A percentile compares a stretch with the other conserved stretches of the same genome.
Conservation (phyloP, 2,797 vertebrate genomes). For the Gallirallus australis region DNA sequence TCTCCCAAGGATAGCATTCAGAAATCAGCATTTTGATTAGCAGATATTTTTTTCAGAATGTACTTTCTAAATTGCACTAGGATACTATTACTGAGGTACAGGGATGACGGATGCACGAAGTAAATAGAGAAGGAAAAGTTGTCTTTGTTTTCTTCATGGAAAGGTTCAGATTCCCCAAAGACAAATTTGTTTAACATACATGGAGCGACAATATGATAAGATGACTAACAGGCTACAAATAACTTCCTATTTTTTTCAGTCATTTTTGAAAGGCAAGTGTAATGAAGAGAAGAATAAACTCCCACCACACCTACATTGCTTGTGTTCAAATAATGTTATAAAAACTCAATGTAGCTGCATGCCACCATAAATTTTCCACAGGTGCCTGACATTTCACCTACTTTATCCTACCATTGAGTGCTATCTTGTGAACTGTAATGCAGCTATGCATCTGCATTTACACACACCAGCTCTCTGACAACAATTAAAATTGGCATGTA, state of each 20-base stretch:
- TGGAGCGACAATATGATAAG: background rate
- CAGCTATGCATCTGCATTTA: background rate
- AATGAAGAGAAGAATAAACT: background rate
- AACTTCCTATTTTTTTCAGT: background rate
- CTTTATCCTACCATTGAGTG: background rate
- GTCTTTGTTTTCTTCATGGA: background rate
- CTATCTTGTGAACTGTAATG: background rate
- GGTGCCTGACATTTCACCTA: background rate
- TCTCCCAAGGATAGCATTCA: background rate
- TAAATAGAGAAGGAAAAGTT: background rate
- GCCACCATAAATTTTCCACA: background rate
- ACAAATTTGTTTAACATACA: background rate
- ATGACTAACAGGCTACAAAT: background rate
- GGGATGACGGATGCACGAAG: background rate
- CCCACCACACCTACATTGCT: background rate
- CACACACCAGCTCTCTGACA: slow-evolving; percentile 6
- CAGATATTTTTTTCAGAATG: background rate
- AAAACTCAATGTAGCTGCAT: background rate
- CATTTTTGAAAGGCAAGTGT: background rate
- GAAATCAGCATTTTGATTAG: background rate
- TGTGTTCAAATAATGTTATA: background rate
- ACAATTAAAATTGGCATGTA: slow-evolving; percentile 63
- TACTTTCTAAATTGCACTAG: background rate
- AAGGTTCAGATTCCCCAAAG: background rate
- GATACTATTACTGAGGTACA: background rate